A percentile compares a stretch with the other conserved stretches of the same genome.
These are phyloP conservation scores for Spodoptera frugiperda DNA, from an alignment of 1,140 invertebrate species.

Conservation along the genomic window DNA sequence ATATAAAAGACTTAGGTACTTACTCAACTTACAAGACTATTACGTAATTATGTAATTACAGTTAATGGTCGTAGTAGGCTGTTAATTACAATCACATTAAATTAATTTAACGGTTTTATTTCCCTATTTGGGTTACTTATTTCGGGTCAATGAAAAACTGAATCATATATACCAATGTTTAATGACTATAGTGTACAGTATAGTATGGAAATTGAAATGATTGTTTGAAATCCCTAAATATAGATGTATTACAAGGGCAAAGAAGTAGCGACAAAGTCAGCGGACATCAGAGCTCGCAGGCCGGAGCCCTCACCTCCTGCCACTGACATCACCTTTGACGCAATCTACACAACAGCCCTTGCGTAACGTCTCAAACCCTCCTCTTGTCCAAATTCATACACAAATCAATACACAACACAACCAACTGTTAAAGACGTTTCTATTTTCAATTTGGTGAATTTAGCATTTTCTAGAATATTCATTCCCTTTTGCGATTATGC, in stretches of 20 bases:
- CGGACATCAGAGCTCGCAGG: slow-evolving; percentile 47
- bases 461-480: neutral
- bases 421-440: slow-evolving; percentile 44
- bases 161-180: too few species aligned
- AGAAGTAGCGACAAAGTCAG: slow-evolving; percentile 12
- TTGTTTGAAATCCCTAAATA: neutral
- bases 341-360: slow-evolving; percentile 67
- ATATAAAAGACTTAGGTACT: too few species aligned
- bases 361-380: slow-evolving; percentile 70
- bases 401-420: slow-evolving; percentile 52
- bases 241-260: neutral
- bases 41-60: too few species aligned
- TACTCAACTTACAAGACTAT: too few species aligned
- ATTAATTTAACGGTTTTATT: too few species aligned
- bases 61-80: too few species aligned
- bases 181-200: too few species aligned
- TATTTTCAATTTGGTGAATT: slow-evolving; percentile 31
- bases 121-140: too few species aligned
- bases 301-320: slow-evolving; percentile 73
- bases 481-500: neutral
- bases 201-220: too few species aligned
- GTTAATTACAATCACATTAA: too few species aligned
- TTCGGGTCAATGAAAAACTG: too few species aligned
- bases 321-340: slow-evolving; percentile 75
- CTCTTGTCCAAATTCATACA: slow-evolving; percentile 68